Evolutionary conservation across 2,888 invertebrate species (phyloP), one percentile per base, ranked within the genome.

Genomic region (Seladonia tumulorum): DNA sequence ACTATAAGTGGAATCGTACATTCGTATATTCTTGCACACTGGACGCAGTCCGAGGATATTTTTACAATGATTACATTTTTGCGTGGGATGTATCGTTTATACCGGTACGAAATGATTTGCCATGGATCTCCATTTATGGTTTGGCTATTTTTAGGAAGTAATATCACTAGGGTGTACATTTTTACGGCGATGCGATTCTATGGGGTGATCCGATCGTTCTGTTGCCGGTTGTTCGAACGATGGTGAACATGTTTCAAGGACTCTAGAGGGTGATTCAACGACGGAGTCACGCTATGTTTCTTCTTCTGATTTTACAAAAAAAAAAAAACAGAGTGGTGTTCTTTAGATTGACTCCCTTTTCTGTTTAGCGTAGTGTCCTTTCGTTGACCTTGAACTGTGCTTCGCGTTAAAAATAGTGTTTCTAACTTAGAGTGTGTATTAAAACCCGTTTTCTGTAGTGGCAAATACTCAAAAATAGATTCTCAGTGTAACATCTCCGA

Each of bases 131-230:
- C 47, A 66, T 74, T 66, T 78, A 72, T 60, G 81, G 80, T 86
- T 81, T 86, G 85, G 78, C 85, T 89, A 91, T 81, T 88, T 83
- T 89, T 90, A 90, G 82, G 85, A 84, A 87, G 76, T 87, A 85
- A 91, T 92, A 91, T 92, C 91, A 91, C 78, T 92, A 90, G 88
- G 83, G 74, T 81, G 87, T 89, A 90, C 87, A 90, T 91, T 91
- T 91, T 91, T 90, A 90, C 82, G 86, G 75, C 72, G 85, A 88
- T 81, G 78, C 86, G 77, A 79, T 87, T 42, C 70, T 70, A 39
- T 42, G n/a, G 42, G 70, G 42, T 70, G 70, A 70, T 42, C 39
- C 22, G 70, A n/a, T 22, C 39, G 2, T 0, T 14, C 42, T 5
- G 70, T 70, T 42, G 42, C 42, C 42, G 14, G 39, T 42, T n/a